Evolutionary conservation across 2,113 vertebrate genomes (phyloP).

Genomic region (Psilopogon haemacephalus): DNA sequence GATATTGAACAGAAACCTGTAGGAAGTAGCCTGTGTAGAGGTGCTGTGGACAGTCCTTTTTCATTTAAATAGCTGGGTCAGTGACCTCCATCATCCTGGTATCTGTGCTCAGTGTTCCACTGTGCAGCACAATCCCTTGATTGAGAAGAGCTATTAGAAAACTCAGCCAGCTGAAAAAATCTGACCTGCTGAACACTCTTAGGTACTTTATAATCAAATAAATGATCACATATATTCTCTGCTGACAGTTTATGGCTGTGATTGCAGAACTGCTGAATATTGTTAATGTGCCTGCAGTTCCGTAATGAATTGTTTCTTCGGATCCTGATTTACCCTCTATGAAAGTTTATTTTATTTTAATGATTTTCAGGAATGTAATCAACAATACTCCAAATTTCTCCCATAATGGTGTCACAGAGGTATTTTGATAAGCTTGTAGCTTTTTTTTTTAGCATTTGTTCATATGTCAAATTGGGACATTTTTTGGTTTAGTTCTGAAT

Average conservation of each 20-base stretch:
- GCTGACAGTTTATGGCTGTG: conserved; percentile 53
- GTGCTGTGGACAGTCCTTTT: not conserved
- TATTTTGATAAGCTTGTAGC: not conserved
- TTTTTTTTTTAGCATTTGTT: not conserved
- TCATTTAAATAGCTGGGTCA: conserved; percentile 46
- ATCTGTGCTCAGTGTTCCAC: conserved; percentile 26
- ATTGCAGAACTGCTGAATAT: conserved; percentile 60
- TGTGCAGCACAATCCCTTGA: conserved; percentile 50
- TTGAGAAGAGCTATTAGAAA: conserved; percentile 69
- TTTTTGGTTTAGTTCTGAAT: not conserved
- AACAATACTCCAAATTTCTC: not conserved
- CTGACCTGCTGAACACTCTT: conserved; percentile 55
- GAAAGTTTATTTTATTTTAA: conserved; percentile 20
- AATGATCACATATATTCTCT: conserved; percentile 59
- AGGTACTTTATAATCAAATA: conserved; percentile 73
- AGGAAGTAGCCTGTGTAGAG: conserved; percentile 4
- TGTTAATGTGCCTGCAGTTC: conserved; percentile 21
- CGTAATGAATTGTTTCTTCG: conserved; percentile 55
- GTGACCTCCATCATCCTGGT: conserved; percentile 44
- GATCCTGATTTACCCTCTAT: conserved; percentile 46
- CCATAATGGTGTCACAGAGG: not conserved
- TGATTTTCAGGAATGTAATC: not conserved
- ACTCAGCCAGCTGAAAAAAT: conserved; percentile 47
- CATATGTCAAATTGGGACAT: not conserved
- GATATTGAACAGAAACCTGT: not conserved